Conservation (phyloP, 1,140 invertebrate species). For the Tetragonula clypearis region DNA sequence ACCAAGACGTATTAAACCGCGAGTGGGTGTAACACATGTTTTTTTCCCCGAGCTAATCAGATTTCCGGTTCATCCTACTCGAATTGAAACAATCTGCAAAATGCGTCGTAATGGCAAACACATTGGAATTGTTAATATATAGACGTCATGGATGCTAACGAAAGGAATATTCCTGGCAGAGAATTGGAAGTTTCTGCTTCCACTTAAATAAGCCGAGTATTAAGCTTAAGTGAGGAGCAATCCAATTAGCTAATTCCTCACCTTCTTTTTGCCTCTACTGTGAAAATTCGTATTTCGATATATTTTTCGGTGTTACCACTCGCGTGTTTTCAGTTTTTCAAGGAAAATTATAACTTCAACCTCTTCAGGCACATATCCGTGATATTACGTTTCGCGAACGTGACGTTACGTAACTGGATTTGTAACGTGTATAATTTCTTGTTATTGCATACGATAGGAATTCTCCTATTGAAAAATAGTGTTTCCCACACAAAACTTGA, state of each 20-base stretch:
- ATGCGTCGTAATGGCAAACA: no score
- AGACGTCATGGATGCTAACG: neutral
- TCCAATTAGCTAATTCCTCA: constrained; percentile 14
- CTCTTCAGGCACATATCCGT: no score
- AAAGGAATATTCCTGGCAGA: neutral
- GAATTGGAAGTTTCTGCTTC: constrained; percentile 2
- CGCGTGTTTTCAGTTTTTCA: no score
- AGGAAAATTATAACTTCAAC: no score
- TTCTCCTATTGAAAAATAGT: no score
- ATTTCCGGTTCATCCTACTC: neutral
- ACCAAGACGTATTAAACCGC: constrained; percentile 18
- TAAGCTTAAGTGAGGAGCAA: neutral
- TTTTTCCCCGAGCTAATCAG: neutral
- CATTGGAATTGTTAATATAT: constrained; percentile 23
- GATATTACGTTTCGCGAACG: no score
- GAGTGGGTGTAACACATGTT: constrained; percentile 34
- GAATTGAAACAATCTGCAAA: constrained; percentile 10
- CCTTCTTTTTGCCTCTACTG: neutral
- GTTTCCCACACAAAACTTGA: no score
- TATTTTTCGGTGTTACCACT: neutral
- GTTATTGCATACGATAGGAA: no score
- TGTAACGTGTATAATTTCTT: no score
- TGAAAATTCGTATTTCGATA: neutral
- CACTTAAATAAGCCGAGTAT: neutral
- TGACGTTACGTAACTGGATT: no score